A percentile compares a stretch with the other conserved stretches of the same genome.
Conservation (phyloP, 2,888 invertebrate species). For the Tetramorium bicarinatum region DNA sequence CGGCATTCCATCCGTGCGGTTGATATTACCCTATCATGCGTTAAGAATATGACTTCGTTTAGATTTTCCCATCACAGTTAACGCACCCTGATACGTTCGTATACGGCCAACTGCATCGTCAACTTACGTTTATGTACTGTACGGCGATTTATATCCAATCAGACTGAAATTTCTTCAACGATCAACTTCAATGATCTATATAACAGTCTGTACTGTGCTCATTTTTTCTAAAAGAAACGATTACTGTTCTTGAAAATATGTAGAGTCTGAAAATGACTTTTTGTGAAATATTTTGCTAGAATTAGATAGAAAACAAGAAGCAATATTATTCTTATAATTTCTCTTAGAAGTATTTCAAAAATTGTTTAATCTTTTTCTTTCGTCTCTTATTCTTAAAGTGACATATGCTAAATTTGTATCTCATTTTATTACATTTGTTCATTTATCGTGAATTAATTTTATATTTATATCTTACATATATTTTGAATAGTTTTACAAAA, state of each 20-base stretch:
- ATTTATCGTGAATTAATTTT: background rate
- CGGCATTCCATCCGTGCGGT: conserved; percentile 29
- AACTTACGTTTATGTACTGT: conserved; percentile 22
- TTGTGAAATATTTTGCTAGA: background rate
- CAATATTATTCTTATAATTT: background rate
- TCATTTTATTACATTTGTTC: background rate
- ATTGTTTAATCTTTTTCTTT: background rate
- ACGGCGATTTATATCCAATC: conserved; percentile 16
- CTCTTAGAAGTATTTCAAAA: background rate
- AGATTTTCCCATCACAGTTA: conserved; percentile 33
- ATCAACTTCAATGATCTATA: background rate
- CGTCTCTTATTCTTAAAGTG: background rate
- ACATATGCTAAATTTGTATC: background rate
- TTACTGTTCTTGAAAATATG: background rate
- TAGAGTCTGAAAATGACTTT: background rate
- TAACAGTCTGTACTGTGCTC: background rate
- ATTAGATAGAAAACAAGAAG: background rate
- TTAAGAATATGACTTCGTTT: conserved; percentile 22
- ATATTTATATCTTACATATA: background rate
- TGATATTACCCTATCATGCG: conserved; percentile 37
- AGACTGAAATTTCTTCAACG: background rate
- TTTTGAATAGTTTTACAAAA: background rate
- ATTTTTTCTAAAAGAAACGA: background rate
- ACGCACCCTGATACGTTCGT: conserved; percentile 13
- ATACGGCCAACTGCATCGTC: conserved; percentile 3